phyloP scores from a whole-genome alignment of 1,140 invertebrate genomes.

The Sitobion miscanthi region DNA sequence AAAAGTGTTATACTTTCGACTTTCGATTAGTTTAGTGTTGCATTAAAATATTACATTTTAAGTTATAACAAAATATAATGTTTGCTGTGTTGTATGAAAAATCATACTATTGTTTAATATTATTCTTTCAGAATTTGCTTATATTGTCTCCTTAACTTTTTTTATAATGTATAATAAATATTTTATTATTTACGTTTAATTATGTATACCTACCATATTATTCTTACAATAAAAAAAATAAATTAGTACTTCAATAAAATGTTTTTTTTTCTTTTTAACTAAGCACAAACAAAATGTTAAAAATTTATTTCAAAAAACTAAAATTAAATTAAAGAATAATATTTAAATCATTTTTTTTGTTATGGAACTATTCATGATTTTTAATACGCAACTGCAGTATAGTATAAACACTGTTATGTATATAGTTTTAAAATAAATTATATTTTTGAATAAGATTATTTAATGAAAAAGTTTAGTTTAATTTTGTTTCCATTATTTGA shows the following conservation, averaged over 20 bases:
- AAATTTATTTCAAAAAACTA: neutral
- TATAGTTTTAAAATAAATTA: neutral
- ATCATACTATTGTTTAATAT: constrained; percentile 19
- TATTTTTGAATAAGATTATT: neutral
- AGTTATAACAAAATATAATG: too few species aligned
- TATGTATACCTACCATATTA: neutral
- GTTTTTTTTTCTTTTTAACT: neutral
- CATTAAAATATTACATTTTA: too few species aligned
- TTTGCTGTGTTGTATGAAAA: neutral
- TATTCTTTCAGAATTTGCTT: neutral
- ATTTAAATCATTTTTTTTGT: neutral
- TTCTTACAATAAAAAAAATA: neutral
- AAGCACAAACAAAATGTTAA: neutral
- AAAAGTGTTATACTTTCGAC: neutral
- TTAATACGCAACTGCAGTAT: neutral
- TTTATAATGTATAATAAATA: neutral
- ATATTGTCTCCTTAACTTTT: neutral
- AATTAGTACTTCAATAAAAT: neutral
- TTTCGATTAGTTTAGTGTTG: neutral
- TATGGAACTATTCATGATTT: too few species aligned
- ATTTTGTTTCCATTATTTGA: neutral
- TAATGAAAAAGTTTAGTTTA: neutral
- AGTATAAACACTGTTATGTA: neutral
- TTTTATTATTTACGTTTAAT: neutral
- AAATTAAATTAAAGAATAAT: neutral